phyloP scores from a whole-genome alignment of 2,113 vertebrate genomes.

The Varanus komodoensis region DNA sequence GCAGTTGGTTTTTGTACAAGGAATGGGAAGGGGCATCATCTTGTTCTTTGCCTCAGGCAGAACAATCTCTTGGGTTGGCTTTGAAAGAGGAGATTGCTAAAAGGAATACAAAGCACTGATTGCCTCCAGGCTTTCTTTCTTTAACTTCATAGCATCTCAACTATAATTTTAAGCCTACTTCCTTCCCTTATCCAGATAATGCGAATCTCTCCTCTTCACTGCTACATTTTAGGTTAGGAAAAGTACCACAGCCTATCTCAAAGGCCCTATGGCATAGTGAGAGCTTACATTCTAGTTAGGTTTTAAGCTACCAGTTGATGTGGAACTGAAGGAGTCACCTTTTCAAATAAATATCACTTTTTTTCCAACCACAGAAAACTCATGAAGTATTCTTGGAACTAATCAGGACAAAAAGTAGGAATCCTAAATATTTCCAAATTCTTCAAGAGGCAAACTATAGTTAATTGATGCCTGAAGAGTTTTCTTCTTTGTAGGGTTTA shows the following conservation, averaged over 20 bases:
- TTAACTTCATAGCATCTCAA: not conserved
- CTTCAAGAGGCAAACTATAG: not conserved
- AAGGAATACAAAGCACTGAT: not conserved
- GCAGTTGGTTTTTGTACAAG: no score
- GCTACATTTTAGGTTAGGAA: not conserved
- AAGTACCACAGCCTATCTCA: not conserved
- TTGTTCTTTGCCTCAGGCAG: no score
- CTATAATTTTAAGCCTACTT: not conserved
- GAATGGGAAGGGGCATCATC: no score
- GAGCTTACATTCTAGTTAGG: slow-evolving; percentile 7
- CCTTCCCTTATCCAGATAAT: not conserved
- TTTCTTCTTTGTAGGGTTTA: slow-evolving; percentile 2
- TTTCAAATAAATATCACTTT: slow-evolving; percentile 1
- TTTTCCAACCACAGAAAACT: not conserved
- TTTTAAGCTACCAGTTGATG: not conserved
- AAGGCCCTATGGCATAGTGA: not conserved
- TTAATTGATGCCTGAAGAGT: not conserved
- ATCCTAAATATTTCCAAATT: slow-evolving; percentile 12
- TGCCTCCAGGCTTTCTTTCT: not conserved
- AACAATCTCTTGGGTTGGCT: no score
- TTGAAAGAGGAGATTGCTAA: not conserved
- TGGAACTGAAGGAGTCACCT: not conserved
- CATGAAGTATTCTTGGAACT: not conserved
- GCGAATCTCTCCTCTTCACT: not conserved
- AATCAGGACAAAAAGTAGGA: not conserved